Evolutionary conservation across 2,797 vertebrate genomes (phyloP).

Genomic region (Peromyscus melanophrys): DNA sequence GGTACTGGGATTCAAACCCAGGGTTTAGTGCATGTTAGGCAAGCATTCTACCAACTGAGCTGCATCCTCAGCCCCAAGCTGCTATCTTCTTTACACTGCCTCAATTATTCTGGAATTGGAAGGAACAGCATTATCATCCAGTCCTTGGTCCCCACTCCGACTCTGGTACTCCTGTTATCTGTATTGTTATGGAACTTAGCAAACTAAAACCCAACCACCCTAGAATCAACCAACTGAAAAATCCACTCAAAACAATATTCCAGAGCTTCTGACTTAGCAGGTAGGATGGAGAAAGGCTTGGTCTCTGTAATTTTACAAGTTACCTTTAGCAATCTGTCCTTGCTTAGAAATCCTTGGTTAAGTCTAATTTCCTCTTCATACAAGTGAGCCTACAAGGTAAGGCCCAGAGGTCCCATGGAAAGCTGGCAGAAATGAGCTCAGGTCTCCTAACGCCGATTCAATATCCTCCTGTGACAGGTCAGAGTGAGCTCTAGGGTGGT

Average conservation of each 20-base stretch:
- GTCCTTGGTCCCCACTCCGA: background rate
- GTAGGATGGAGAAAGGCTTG: background rate
- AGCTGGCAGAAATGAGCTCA: background rate
- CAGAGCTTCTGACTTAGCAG: background rate
- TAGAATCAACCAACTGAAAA: background rate
- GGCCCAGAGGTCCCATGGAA: background rate
- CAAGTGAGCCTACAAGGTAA: background rate
- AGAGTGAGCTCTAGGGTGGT: background rate
- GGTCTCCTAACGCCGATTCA: background rate
- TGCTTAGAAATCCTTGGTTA: background rate
- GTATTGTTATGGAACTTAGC: background rate
- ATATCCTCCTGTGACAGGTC: background rate
- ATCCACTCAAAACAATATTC: background rate
- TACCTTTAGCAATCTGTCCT: conserved; percentile 9
- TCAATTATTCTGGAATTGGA: background rate
- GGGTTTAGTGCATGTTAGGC: background rate
- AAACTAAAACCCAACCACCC: background rate
- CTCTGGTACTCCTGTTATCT: background rate
- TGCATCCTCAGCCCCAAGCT: background rate
- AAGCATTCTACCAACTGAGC: background rate
- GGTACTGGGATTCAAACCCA: background rate
- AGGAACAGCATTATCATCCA: too few relatives aligned
- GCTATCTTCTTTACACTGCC: background rate
- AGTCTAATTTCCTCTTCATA: background rate
- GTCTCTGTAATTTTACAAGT: conserved; percentile 11